Evolutionary conservation across 2,797 vertebrate species (phyloP).

Genomic region (Helicolenus hilgendorfi): DNA sequence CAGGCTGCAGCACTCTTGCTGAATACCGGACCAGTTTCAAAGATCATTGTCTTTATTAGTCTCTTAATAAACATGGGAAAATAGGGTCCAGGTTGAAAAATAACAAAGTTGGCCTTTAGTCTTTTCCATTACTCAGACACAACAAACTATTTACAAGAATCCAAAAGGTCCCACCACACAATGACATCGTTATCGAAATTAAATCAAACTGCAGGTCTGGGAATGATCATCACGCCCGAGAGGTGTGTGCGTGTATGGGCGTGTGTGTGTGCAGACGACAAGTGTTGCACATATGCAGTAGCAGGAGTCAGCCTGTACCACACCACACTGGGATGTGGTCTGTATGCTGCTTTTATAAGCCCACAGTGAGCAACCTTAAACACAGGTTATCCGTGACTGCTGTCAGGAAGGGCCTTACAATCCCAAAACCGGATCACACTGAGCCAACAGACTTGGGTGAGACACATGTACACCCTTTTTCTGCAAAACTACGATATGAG

Average conservation of each 20-base stretch:
- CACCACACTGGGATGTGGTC: conserved; percentile 42
- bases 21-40: rapidly evolving
- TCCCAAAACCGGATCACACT: background rate
- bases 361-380: conserved; percentile 67
- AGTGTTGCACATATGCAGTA: conserved; percentile 25
- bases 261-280: background rate
- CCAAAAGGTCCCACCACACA: background rate
- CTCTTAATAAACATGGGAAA: no score
- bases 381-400: conserved; percentile 51
- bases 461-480: background rate
- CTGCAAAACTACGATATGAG: background rate
- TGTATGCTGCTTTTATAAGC: conserved; percentile 51
- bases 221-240: background rate
- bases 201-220: background rate
- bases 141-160: conserved; percentile 3
- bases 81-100: no score
- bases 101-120: background rate
- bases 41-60: background rate
- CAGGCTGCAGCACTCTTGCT: background rate
- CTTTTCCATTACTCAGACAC: conserved; percentile 23
- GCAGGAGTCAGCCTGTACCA: conserved; percentile 14
- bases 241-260: background rate
- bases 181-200: conserved; percentile 5
- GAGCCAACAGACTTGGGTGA: background rate
- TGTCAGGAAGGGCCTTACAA: conserved; percentile 30